Conservation (phyloP, 2,113 vertebrate genomes). For the Saguinus imperator region DNA sequence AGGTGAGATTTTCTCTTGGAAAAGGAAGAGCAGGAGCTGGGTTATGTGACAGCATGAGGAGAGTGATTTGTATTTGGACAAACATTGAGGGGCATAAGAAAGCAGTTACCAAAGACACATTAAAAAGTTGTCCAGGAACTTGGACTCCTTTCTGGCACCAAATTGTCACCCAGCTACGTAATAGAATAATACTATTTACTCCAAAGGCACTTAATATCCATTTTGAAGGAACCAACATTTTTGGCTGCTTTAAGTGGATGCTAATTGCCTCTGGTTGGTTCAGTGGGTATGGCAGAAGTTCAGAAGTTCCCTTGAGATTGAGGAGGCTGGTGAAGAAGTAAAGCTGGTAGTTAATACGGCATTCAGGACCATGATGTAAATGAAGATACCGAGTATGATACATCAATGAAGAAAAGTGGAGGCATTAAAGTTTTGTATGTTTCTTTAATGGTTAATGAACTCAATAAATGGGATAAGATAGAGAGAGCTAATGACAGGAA, state of each 20-base stretch:
- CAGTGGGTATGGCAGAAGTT: not conserved
- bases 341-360: not conserved
- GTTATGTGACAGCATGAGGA: not conserved
- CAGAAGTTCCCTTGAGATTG: not conserved
- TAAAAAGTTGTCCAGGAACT: not conserved
- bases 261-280: not conserved
- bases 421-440: not conserved
- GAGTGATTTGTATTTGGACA: not conserved
- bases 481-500: not conserved
- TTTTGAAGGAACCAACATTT: not conserved
- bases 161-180: not conserved
- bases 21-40: not conserved
- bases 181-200: not conserved
- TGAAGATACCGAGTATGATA: not conserved
- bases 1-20: not conserved
- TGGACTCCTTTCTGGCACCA: not conserved
- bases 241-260: not conserved
- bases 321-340: not conserved
- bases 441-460: not conserved
- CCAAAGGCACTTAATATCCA: not conserved
- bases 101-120: not conserved
- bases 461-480: not conserved
- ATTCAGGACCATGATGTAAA: not conserved
- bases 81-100: not conserved
- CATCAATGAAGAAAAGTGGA: not conserved